phyloP scores from a whole-genome alignment of 2,797 vertebrate species.

The Phylloscopus collybita region DNA sequence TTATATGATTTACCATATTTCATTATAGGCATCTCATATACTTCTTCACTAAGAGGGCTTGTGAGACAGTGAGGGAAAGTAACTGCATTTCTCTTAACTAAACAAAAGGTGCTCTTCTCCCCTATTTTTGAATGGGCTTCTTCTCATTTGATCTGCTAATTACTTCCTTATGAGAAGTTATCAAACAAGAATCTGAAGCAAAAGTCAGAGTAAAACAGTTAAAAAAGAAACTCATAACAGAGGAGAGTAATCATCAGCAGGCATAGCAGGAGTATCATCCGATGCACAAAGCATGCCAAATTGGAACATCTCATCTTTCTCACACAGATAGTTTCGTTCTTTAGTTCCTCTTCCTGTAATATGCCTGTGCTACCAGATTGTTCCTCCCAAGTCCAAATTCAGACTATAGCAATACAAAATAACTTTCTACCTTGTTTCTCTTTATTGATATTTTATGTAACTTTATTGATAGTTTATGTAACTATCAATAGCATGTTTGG shows the following conservation, averaged over 20 bases:
- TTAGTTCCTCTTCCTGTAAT: not conserved
- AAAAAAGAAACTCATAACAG: not conserved
- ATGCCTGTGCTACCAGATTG: not conserved
- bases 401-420: not conserved
- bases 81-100: not conserved
- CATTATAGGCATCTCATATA: not conserved
- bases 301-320: not conserved
- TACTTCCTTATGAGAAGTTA: not conserved
- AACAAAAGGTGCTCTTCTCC: not conserved
- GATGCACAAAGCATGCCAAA: not conserved
- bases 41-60: not conserved
- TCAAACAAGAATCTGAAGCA: not conserved
- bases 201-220: not conserved
- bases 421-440: not conserved
- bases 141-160: not conserved
- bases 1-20: not conserved
- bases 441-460: no score
- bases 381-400: not conserved
- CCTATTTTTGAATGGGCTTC: not conserved
- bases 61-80: not conserved
- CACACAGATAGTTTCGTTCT: not conserved
- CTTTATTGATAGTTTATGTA: not conserved
- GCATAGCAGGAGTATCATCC: not conserved
- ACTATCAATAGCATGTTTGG: not conserved
- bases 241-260: not conserved